Evolutionary conservation across 2,797 vertebrate genomes (phyloP).

Genomic region (Pantherophis vulpinus): DNA sequence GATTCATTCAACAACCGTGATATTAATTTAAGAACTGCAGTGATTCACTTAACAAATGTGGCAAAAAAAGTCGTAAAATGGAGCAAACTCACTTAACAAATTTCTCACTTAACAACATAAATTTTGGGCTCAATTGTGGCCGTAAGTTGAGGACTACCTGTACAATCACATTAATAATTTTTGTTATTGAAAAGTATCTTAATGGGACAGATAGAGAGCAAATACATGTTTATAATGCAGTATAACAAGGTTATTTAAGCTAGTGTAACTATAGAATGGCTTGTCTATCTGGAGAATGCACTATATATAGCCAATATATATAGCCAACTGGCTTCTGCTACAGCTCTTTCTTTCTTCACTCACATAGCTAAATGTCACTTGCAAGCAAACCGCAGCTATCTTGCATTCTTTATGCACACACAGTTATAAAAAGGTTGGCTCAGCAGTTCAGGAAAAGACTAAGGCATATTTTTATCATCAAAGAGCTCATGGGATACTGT

Average conservation of each 20-base stretch:
- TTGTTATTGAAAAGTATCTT: neutral
- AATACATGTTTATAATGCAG: neutral
- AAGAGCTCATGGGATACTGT: neutral
- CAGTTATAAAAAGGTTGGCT: neutral
- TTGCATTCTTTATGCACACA: accelerated
- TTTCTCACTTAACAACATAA: too few species aligned
- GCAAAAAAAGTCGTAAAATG: too few species aligned
- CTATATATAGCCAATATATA: slow-evolving; percentile 62
- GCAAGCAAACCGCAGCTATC: slow-evolving; percentile 15
- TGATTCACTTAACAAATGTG: too few species aligned
- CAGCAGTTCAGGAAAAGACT: slow-evolving; percentile 4
- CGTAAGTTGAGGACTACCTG: too few species aligned
- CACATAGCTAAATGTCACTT: neutral
- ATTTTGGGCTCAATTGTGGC: too few species aligned
- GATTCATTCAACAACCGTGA: too few species aligned
- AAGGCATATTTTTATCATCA: slow-evolving; percentile 10
- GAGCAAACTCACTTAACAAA: too few species aligned
- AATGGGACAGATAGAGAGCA: neutral
- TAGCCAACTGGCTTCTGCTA: neutral
- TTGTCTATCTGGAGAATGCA: slow-evolving; percentile 61
- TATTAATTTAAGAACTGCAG: too few species aligned
- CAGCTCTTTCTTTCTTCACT: neutral
- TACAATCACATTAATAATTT: neutral
- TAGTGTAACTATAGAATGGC: neutral
- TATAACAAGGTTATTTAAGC: slow-evolving; percentile 24